A percentile compares a stretch with the other conserved stretches of the same genome.
These are phyloP conservation scores for Tiaroga cobitis DNA, from an alignment of 2,797 vertebrate species.

Conservation along the genomic window DNA sequence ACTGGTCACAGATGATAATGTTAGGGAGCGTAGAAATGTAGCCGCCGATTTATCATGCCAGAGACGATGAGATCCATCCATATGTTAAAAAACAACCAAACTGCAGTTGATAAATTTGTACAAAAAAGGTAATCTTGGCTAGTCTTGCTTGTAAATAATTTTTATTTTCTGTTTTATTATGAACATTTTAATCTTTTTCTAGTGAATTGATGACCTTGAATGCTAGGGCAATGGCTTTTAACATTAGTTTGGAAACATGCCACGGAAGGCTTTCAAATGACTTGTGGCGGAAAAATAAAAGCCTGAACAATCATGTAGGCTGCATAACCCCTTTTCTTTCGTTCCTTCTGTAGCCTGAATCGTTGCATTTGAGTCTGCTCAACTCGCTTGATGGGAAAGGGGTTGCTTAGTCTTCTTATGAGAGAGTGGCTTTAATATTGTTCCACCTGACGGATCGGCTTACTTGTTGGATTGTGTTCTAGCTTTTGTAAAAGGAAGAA, in stretches of 20 bases:
- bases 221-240: constrained; percentile 58
- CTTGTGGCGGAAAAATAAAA: constrained; percentile 16
- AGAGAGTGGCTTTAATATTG: constrained; percentile 16
- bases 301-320: constrained; percentile 51
- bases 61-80: constrained; percentile 42
- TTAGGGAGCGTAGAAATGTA: constrained; percentile 43
- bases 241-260: constrained; percentile 48
- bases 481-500: constrained; percentile 43
- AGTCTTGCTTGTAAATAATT: constrained; percentile 72
- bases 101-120: constrained; percentile 61
- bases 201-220: constrained; percentile 63
- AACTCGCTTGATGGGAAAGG: neutral
- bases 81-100: constrained; percentile 29
- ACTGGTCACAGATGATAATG: constrained; percentile 51
- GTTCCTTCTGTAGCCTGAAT: constrained; percentile 43
- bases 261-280: constrained; percentile 51
- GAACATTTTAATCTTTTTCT: constrained; percentile 68
- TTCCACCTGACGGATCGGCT: constrained; percentile 11
- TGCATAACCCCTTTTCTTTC: constrained; percentile 28
- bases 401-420: constrained; percentile 26
- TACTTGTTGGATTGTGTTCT: constrained; percentile 27
- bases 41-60: constrained; percentile 51
- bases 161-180: constrained; percentile 65
- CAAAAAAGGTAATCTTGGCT: constrained; percentile 61
- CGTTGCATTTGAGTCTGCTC: constrained; percentile 30